phyloP scores from a whole-genome alignment of 23 tunicate species.

The Trididemnum clinides region DNA sequence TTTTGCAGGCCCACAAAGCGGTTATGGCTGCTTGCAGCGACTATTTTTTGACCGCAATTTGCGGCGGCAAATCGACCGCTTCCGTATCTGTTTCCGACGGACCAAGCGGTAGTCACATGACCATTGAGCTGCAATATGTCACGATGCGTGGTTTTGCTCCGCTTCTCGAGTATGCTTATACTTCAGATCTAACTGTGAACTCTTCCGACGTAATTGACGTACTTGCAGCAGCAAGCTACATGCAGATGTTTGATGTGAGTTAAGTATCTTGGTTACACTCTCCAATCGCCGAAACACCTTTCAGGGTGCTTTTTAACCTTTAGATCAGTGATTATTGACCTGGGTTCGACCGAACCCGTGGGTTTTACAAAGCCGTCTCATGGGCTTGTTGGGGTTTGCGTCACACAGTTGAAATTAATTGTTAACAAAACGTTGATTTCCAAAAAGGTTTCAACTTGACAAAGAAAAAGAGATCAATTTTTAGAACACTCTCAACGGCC shows the following conservation, averaged over 20 bases:
- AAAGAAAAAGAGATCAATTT: too few species aligned
- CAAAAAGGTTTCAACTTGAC: too few species aligned
- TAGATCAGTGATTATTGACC: too few species aligned
- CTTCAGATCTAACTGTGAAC: constrained; percentile 81
- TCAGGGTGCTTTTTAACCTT: too few species aligned
- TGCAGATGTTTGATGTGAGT: constrained; percentile 96
- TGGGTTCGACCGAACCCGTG: too few species aligned
- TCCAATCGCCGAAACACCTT: too few species aligned
- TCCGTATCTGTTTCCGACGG: constrained; percentile 65
- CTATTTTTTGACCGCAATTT: constrained; percentile 82
- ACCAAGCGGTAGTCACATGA: constrained; percentile 71
- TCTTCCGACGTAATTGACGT: constrained; percentile 93
- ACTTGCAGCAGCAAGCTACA: constrained; percentile 87
- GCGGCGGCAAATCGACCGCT: constrained; percentile 88
- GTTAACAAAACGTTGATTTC: too few species aligned
- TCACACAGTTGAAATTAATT: too few species aligned
- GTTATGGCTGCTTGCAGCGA: constrained; percentile 97
- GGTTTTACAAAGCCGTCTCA: too few species aligned
- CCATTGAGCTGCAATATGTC: constrained; percentile 89
- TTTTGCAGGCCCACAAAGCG: constrained; percentile 80
- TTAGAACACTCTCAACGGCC: too few species aligned
- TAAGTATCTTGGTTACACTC: too few species aligned
- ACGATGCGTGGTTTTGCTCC: constrained; percentile 90
- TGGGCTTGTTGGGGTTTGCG: too few species aligned
- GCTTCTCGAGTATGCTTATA: constrained; percentile 91